Evolutionary conservation across 2,888 invertebrate species (phyloP).

Genomic region (Drosophila rellima): DNA sequence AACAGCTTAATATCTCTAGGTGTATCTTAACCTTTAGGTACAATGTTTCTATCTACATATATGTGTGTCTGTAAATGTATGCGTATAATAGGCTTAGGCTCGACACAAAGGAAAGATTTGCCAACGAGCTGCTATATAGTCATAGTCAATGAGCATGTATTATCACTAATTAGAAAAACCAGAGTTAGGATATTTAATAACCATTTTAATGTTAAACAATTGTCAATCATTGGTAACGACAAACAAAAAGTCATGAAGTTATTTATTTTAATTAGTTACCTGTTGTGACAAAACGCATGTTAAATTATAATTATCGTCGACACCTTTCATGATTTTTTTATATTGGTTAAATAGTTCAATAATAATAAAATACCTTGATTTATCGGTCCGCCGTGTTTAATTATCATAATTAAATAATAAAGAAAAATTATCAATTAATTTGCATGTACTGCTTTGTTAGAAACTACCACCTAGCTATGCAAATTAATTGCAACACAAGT

Average conservation of each 20-base stretch:
- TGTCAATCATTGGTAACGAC: neutral
- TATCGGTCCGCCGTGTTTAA: slow-evolving; percentile 39
- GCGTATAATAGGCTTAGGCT: slow-evolving; percentile 51
- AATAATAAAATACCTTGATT: slow-evolving; percentile 30
- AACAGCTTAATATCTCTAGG: slow-evolving; percentile 21
- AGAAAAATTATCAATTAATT: slow-evolving; percentile 41
- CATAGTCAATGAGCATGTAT: neutral
- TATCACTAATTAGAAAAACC: neutral
- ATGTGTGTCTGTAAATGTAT: slow-evolving; percentile 6
- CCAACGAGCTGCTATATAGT: neutral
- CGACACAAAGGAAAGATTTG: slow-evolving; percentile 29
- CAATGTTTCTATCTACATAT: neutral
- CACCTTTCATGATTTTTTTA: slow-evolving; percentile 24
- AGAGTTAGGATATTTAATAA: slow-evolving; percentile 8
- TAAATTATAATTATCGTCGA: slow-evolving; percentile 40
- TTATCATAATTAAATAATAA: slow-evolving; percentile 40
- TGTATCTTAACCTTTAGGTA: slow-evolving; percentile 6
- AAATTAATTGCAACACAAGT: slow-evolving; percentile 47
- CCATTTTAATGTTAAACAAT: slow-evolving; percentile 3
- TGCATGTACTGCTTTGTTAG: slow-evolving; percentile 34
- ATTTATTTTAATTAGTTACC: slow-evolving; percentile 23
- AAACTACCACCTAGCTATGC: slow-evolving; percentile 1
- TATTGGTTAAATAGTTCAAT: slow-evolving; percentile 15
- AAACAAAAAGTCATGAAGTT: slow-evolving; percentile 1
- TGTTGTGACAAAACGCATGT: slow-evolving; percentile 8